These are phyloP conservation scores for Ephydatia muelleri DNA, from an alignment of 37 sponge, comb jelly and placozoan genomes.

Conservation along the genomic window DNA sequence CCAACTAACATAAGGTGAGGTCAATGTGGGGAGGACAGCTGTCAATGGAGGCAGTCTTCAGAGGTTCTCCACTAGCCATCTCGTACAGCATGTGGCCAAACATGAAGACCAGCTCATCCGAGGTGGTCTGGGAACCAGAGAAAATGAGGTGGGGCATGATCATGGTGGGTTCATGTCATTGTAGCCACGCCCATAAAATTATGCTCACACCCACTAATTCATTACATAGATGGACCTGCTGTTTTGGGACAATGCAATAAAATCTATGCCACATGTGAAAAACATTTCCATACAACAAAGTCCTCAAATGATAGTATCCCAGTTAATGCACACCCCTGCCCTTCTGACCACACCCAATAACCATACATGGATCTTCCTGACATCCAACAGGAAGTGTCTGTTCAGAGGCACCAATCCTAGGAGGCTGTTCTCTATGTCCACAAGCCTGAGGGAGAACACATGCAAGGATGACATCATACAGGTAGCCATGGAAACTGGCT, in stretches of 20 bases:
- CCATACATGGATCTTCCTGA: slow-evolving; percentile 63
- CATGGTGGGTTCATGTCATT: too few relatives aligned
- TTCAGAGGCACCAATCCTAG: slow-evolving; percentile 68
- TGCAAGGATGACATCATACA: not conserved
- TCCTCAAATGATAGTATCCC: too few relatives aligned
- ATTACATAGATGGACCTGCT: too few relatives aligned
- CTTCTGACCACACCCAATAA: not conserved
- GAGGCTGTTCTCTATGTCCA: slow-evolving; percentile 75
- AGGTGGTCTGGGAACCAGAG: slow-evolving; percentile 28
- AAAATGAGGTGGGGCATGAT: too few relatives aligned
- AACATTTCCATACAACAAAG: too few relatives aligned
- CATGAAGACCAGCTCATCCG: slow-evolving; percentile 59
- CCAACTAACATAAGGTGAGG: not conserved
- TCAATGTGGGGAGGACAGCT: not conserved
- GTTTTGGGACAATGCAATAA: too few relatives aligned
- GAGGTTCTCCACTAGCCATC: slow-evolving; percentile 52
- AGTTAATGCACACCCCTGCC: too few relatives aligned
- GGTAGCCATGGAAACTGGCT: too few relatives aligned
- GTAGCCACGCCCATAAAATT: too few relatives aligned
- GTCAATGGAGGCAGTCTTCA: slow-evolving; percentile 53
- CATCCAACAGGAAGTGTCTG: slow-evolving; percentile 44
- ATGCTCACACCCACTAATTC: too few relatives aligned
- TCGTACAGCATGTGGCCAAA: slow-evolving; percentile 93
- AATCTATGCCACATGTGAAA: too few relatives aligned
- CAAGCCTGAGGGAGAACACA: slow-evolving; percentile 27